Evolutionary conservation across 2,113 vertebrate genomes (phyloP), one percentile per base, ranked within the genome.

Genomic region (Arizona elegans): DNA sequence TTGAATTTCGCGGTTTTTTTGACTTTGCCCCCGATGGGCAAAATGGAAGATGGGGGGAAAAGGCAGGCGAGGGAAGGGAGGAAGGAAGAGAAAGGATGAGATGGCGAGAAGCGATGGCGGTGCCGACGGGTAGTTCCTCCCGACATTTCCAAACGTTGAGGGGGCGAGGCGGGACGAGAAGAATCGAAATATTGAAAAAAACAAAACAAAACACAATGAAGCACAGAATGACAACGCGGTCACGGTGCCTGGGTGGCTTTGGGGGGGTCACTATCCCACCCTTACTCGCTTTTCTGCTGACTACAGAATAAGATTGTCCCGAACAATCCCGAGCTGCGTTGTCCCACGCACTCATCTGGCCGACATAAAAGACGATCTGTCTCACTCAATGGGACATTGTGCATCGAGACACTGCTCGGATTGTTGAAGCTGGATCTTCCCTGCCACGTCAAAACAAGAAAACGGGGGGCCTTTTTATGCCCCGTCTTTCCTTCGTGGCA

Each of bases 191-290:
- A 13, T 26, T 24, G 26, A 29, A 62, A 11, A 26, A 24, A 59
- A 10, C 6, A 0, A 0, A 0, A 43, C 43, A 43, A 2, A 43
- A 43, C 43, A 43, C 43, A 38, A 10, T 11, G 17, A 29, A 54
- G 47, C 19, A n/a, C 9, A 3, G 59, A 50, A 70, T 7, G 4
- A 54, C 5, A 29, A 13, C 9, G 9, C 0, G 0, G 1, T 0
- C 50, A 15, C 43, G 23, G 21, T 86, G 53, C 54, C 9, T 2
- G 88, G 62, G 58, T 90, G 92, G 29, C 91, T 94, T 94, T 43
- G 2, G 43, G 87, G 21, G 53, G 23, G 29, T 5, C 23, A 13
- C 10, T 1, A 29, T 58, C 92, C 88, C 88, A 90, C 75, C 92
- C 19, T 0, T 3, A 50, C 87, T 26, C 23, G 47, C 52, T 19